Evolutionary conservation across 30 jellyfish, hydroid and myxozoan genomes (phyloP).

Genomic region (Pelagia noctiluca): DNA sequence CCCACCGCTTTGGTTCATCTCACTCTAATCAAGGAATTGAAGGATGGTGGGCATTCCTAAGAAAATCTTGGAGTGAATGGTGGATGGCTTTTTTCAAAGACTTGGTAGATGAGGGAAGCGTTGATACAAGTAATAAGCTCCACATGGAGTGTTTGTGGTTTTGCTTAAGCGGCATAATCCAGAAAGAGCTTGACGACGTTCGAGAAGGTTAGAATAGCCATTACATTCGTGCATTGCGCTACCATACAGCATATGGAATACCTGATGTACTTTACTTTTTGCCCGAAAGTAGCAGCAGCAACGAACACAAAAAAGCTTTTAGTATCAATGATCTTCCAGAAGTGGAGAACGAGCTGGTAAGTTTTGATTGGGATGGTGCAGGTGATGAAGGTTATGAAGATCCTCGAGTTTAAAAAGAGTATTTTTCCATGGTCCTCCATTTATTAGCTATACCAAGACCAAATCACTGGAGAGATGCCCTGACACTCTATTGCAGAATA

Average conservation of each 20-base stretch:
- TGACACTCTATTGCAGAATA: conserved; percentile 1
- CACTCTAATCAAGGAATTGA: conserved; percentile 61
- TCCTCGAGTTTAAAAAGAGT: neutral
- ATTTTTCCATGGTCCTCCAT: neutral
- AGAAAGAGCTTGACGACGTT: conserved; percentile 44
- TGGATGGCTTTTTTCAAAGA: conserved; percentile 63
- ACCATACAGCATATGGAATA: conserved; percentile 47
- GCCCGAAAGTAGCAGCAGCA: conserved; percentile 9
- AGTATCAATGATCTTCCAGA: conserved; percentile 8
- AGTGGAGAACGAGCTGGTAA: conserved; percentile 15
- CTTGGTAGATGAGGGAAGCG: conserved; percentile 31
- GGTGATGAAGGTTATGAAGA: conserved; percentile 10
- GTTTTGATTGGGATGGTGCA: conserved; percentile 2
- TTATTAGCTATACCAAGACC: neutral
- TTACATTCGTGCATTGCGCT: conserved; percentile 17
- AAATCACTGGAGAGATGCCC: neutral
- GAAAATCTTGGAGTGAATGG: conserved; percentile 41
- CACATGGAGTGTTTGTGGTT: conserved; percentile 47
- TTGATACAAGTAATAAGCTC: conserved; percentile 10
- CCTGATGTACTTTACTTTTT: conserved; percentile 48
- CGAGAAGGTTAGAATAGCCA: conserved; percentile 28
- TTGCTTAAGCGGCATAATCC: conserved; percentile 40
- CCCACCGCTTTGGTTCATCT: conserved; percentile 42
- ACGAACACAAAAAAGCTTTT: conserved; percentile 12
- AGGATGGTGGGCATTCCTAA: conserved; percentile 64